phyloP scores from a whole-genome alignment of 2,797 vertebrate genomes.

The Apogon talboti region DNA sequence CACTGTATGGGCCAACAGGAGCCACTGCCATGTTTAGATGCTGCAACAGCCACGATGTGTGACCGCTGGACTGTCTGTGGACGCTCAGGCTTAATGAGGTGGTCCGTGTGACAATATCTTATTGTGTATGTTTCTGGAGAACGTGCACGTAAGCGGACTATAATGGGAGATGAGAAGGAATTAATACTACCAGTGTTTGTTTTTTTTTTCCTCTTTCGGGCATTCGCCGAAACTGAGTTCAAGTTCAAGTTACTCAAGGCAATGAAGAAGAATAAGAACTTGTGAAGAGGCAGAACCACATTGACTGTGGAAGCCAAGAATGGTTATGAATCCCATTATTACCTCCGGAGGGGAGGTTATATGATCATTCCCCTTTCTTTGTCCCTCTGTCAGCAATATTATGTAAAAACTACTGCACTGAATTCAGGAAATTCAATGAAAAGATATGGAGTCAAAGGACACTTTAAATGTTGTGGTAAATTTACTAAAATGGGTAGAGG shows the following conservation, averaged over 20 bases:
- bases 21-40: constrained; percentile 65
- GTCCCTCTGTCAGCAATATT: no score
- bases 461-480: no score
- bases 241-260: not conserved
- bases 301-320: no score
- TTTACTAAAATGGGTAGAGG: no score
- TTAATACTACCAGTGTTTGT: constrained; percentile 36
- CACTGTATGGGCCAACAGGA: constrained; percentile 48
- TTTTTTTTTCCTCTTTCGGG: constrained; percentile 15
- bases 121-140: constrained; percentile 30
- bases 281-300: no score
- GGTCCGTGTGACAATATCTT: constrained; percentile 41
- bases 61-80: constrained; percentile 50
- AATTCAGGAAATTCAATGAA: no score
- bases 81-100: constrained; percentile 48
- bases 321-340: no score
- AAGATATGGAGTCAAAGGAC: no score
- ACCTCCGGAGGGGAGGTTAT: no score
- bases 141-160: constrained; percentile 27
- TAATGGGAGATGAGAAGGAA: constrained; percentile 21
- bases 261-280: no score
- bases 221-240: not conserved
- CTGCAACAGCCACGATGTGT: constrained; percentile 39
- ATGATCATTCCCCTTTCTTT: no score
- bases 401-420: no score